Percentiles rank a stretch among this genome's conserved stretches.
Evolutionary conservation across 2,797 vertebrate genomes (phyloP).

Genomic region (Enteromius trimaculatus): DNA sequence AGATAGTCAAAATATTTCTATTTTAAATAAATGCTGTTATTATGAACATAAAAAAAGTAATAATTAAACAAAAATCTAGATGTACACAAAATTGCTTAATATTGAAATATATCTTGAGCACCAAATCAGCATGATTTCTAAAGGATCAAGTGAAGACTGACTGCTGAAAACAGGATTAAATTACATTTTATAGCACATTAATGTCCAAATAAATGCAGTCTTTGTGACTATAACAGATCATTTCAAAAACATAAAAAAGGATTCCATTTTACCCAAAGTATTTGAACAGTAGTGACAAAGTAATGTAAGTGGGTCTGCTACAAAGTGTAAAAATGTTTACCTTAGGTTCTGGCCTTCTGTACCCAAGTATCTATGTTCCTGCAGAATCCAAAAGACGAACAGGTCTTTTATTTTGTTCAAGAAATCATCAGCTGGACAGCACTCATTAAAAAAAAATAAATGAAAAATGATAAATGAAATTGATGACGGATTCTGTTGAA

Average conservation of each 20-base stretch:
- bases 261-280: background rate
- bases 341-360: slow-evolving; percentile 75
- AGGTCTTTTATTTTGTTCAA: slow-evolving; percentile 4
- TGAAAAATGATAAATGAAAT: background rate
- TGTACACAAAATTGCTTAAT: background rate
- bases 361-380: slow-evolving; percentile 76
- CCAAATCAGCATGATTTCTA: background rate
- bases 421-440: background rate
- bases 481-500: background rate
- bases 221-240: background rate
- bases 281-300: background rate
- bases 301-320: background rate
- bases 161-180: background rate
- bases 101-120: background rate
- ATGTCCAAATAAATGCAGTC: background rate
- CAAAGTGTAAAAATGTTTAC: slow-evolving; percentile 70
- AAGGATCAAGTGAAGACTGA: background rate
- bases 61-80: background rate
- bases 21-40: background rate
- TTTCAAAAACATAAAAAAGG: background rate
- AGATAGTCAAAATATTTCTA: background rate
- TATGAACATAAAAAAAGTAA: background rate
- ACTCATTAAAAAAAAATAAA: background rate
- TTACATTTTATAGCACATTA: background rate
- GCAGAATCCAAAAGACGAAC: slow-evolving; percentile 58